These are phyloP conservation scores for Panulirus ornatus DNA, from an alignment of 1,140 invertebrate genomes.

Conservation along the genomic window DNA sequence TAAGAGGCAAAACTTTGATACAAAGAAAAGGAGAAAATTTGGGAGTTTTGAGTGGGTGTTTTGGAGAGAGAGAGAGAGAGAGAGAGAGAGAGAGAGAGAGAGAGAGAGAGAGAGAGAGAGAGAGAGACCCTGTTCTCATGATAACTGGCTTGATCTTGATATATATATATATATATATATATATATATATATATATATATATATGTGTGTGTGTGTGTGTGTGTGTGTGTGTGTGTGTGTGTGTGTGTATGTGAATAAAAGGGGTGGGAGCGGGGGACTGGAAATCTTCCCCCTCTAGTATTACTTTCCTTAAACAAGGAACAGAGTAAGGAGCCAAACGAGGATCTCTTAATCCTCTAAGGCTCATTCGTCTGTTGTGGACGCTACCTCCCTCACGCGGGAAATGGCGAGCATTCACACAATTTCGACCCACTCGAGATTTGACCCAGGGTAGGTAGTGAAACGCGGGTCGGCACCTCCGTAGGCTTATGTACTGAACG, in stretches of 20 bases:
- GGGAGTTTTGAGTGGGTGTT: not conserved
- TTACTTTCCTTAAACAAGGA: no score
- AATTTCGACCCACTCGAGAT: not conserved
- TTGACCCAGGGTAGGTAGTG: no score
- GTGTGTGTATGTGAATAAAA: not conserved
- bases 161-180: not conserved
- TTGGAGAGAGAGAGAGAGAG: slow-evolving; percentile 22
- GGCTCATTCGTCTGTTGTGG: no score
- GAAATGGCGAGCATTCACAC: not conserved
- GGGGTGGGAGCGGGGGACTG: no score
- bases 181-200: not conserved
- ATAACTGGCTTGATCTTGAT: not conserved
- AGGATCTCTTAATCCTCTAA: no score
- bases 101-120: slow-evolving; percentile 14
- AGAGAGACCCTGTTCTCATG: not conserved
- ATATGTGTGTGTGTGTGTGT: not conserved
- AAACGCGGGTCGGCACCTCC: no score
- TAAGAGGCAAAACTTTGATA: not conserved
- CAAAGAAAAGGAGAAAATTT: not conserved
- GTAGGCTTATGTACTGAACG: no score
- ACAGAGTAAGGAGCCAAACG: no score
- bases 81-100: slow-evolving; percentile 22
- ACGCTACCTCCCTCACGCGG: not conserved
- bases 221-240: no score
- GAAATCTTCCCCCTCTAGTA: no score